Base-by-base conservation (phyloP, 37 sponge, comb jelly and placozoan species). In the Amphimedon queenslandica region DNA sequence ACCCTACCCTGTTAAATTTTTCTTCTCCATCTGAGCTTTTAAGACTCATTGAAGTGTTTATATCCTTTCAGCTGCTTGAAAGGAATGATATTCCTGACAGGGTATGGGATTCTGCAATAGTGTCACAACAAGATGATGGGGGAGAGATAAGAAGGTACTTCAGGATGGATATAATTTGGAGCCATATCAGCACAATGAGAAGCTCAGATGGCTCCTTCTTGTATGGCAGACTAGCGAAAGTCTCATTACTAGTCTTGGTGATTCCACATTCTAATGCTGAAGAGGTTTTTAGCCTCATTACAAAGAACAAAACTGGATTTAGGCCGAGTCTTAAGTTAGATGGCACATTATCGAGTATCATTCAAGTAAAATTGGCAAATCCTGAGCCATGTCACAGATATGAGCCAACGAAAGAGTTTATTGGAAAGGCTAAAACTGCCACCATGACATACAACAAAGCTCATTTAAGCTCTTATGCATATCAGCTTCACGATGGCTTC, bases 221-320 rank as follows among this genome's bases (percentile, higher is more conserved):
- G 27, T 73, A 57, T 32, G 35, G 16, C 29, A 34, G 37, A 39
- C 51, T 76, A 55, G n/a, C 31, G 63, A 37, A 76, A 66, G 76
- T 76, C 28, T 4, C 76, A 2, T 64, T 34, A 29, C 28, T 64
- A 21, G 76, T 76, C 20, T 33, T 76, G 16, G 32, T 64, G 20
- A 63, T 76, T 64, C 76, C 76, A 33, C 76, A 76, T 40, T 64
- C 76, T 21, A 76, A 78, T 78, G 79, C 79, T 70, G 79, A 78
- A 53, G 29, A 58, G 33, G 43, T 78, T 32, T 78, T 78, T 71
- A 69, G 70, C 60, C 32, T 78, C 57, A 57, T 78, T 71, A 35
- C 25, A 5, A 78, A 78, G 60, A 78, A 78, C 42, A 70, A 79
- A 29, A 79, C 80, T 31, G 25, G 51, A 1, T 77, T 31, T 55